Evolutionary conservation across 2,113 vertebrate species (phyloP), one percentile per base, ranked within the genome.

Genomic region (Fregata magnificens): DNA sequence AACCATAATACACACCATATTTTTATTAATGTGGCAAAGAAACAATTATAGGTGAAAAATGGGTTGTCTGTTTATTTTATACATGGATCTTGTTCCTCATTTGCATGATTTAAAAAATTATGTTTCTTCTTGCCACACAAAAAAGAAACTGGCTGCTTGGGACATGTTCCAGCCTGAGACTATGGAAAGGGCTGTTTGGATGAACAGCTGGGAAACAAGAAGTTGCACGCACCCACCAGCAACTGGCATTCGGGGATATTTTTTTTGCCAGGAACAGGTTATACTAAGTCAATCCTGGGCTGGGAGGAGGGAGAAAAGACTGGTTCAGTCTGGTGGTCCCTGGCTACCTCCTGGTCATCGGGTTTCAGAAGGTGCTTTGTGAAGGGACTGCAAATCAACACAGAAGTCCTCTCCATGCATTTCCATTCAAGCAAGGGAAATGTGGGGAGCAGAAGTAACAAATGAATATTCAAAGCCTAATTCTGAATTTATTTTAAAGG

Each of bases 1-100:
- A 94, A 70, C 52, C 73, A 83, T 71, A 86, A 87, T 38, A 71
- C 76, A 76, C 80, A 79, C 61, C 72, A 84, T 95, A 17, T 86
- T 96, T 91, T 91, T 91, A 96, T 95, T 97, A 95, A 92, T 66
- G 77, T 44, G 66, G 65, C 93, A 89, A 93, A 92, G 69, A 87
- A 97, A 95, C 91, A 86, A 95, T 97, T 95, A 95, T 21, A 85
- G 73, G 86, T 95, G 94, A 96, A 95, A 97, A 95, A 97, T 93
- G 61, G 18, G 11, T 63, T 88, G 82, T 86, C 90, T 91, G 71
- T 92, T 93, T 86, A 21, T 91, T 90, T 93, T 80, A 29, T 38
- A 72, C 47, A 49, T 6, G 29, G 49, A 42, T n/a, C 86, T 91
- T 53, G 66, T 89, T 92, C 81, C 70, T 94, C 69, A 71, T 97